These are phyloP conservation scores for Balaeniceps rex DNA, from an alignment of 2,113 vertebrate species.

Conservation along the genomic window DNA sequence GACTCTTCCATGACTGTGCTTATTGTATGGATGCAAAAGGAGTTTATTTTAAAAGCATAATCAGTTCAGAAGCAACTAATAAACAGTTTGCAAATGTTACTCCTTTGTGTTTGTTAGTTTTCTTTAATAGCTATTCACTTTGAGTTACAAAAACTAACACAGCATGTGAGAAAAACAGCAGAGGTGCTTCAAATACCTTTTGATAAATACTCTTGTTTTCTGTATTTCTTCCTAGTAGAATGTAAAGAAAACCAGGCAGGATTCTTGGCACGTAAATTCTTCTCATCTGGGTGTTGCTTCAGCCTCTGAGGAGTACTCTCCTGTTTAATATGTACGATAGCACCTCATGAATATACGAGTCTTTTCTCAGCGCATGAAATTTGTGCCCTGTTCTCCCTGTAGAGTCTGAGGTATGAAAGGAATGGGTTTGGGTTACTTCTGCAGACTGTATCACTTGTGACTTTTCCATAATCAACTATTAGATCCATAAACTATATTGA, in stretches of 20 bases:
- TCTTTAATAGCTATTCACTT: neutral
- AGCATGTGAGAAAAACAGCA: neutral
- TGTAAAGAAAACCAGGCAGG: neutral
- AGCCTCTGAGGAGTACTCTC: neutral
- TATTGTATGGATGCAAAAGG: neutral
- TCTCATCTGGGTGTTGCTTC: neutral
- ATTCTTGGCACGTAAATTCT: neutral
- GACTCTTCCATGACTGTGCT: neutral
- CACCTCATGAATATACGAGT: neutral
- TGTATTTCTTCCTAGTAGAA: neutral
- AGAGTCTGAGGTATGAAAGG: neutral
- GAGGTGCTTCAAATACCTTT: neutral
- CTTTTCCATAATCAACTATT: neutral
- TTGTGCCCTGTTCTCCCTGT: neutral
- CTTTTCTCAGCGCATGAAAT: neutral
- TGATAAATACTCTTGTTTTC: neutral
- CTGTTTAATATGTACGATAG: neutral
- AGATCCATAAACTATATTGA: neutral
- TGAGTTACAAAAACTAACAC: neutral
- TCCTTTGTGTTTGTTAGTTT: neutral
- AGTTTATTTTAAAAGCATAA: neutral
- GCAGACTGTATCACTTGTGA: neutral
- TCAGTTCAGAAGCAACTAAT: neutral
- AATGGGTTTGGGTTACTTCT: neutral
- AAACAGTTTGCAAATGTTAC: neutral